Evolutionary conservation across 2,888 invertebrate genomes (phyloP), one percentile per base, ranked within the genome.

Genomic region (Aethes cnicana): DNA sequence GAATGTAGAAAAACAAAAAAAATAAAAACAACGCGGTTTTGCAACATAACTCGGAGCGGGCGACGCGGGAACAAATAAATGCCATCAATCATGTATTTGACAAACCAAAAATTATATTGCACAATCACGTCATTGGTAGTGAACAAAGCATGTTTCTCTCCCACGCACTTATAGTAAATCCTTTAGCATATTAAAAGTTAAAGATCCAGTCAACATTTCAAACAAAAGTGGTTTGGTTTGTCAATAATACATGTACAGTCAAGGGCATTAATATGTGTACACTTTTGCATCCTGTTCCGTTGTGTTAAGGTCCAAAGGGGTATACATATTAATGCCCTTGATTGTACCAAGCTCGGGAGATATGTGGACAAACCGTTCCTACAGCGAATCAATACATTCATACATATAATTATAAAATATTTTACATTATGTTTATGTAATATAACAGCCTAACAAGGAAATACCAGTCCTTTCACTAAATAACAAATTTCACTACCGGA

Each of bases 391-490:
- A 16, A 28, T 28, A 28, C 35, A 39, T 47, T 18, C 47, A 37
- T 47, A 39, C 47, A 41, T 14, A 50, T 26, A 44, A 48, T 53
- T 55, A 47, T 44, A 53, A 49, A 53, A 48, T 55, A 55, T 55
- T 53, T 55, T 55, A 55, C 53, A 55, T 35, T 26, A 43, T 44
- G 21, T 23, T n/a, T n/a, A n/a, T n/a, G n/a, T n/a, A n/a, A n/a
- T 30, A 44, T 33, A 48, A 56, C 52, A 46, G 41, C 53, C 49
- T 49, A 53, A 36, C 47, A 35, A 49, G 20, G 14, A 44, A 36
- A 48, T 39, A 53, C 56, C 58, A 56, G 58, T 56, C 42, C 42
- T 53, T 48, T 35, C 42, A 58, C 54, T 54, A 56, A 47, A 50
- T 55, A 58, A 58, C 58, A 56, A 58, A 53, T 58, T 54, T 12